Conservation (phyloP, 2,797 vertebrate species). For the Sebastes vulpes region DNA sequence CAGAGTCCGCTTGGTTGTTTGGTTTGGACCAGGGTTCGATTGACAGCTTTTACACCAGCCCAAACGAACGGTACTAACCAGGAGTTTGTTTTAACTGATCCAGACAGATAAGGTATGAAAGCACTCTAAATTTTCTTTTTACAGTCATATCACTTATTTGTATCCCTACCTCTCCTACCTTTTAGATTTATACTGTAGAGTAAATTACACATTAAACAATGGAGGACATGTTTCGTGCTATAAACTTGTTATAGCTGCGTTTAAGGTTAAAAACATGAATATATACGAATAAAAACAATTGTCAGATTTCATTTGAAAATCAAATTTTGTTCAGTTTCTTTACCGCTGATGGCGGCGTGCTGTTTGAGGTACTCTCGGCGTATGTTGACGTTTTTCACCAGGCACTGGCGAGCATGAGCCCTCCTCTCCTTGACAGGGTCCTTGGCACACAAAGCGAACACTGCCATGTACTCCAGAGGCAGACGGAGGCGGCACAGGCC, state of each 20-base stretch:
- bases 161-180: background rate
- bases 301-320: background rate
- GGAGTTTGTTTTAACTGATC: too few relatives aligned
- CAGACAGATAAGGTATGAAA: too few relatives aligned
- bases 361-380: slow-evolving; percentile 98
- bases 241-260: background rate
- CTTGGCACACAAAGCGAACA: slow-evolving; percentile 97
- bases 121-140: background rate
- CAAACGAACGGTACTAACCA: too few relatives aligned
- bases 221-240: background rate
- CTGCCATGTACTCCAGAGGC: slow-evolving; percentile 97
- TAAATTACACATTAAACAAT: background rate
- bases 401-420: slow-evolving; percentile 96
- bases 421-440: slow-evolving; percentile 96
- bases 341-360: slow-evolving; percentile 96
- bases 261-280: background rate
- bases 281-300: background rate
- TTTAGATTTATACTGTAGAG: background rate
- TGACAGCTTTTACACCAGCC: too few relatives aligned
- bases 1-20: too few relatives aligned
- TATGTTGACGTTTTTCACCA: slow-evolving; percentile 98
- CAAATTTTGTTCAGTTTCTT: slow-evolving; percentile 33
- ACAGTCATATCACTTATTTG: background rate
- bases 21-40: too few relatives aligned
- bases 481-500: slow-evolving; percentile 94